These are phyloP conservation scores for Eilema sororculum DNA, from an alignment of 2,888 invertebrate genomes.

Conservation along the genomic window DNA sequence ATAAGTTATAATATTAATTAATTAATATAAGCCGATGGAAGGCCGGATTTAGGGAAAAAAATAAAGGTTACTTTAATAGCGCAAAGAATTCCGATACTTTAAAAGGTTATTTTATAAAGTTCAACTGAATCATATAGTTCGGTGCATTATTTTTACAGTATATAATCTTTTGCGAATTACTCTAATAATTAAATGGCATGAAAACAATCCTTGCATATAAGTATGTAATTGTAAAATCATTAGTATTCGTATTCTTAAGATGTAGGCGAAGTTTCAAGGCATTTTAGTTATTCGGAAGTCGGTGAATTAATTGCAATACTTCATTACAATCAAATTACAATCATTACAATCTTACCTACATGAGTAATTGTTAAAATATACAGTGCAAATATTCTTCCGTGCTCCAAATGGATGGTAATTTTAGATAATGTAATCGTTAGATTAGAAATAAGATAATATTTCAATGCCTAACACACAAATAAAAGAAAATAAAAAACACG, in stretches of 20 bases:
- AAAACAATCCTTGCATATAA: not conserved
- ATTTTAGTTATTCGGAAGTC: not conserved
- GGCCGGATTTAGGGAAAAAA: no score
- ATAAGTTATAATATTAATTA: no score
- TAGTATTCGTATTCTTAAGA: not conserved
- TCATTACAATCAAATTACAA: not conserved
- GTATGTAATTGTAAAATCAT: not conserved
- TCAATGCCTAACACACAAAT: not conserved
- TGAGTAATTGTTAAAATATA: not conserved
- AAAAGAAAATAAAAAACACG: not conserved
- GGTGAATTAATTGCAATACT: conserved; percentile 1
- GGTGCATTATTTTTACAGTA: no score
- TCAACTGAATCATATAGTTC: no score
- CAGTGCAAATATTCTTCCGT: not conserved
- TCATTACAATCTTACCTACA: not conserved
- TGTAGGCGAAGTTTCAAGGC: not conserved
- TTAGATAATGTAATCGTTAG: not conserved
- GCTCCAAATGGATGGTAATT: not conserved
- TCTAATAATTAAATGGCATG: not conserved
- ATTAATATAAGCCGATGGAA: no score
- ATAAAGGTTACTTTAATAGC: no score
- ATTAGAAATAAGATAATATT: not conserved
- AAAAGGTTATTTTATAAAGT: no score
- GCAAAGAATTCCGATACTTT: no score
- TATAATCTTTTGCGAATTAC: not conserved